Evolutionary conservation across 35 echinoderm and acorn worm genomes (phyloP), one percentile per base, ranked within the genome.

Genomic region (Chiridota heheva): DNA sequence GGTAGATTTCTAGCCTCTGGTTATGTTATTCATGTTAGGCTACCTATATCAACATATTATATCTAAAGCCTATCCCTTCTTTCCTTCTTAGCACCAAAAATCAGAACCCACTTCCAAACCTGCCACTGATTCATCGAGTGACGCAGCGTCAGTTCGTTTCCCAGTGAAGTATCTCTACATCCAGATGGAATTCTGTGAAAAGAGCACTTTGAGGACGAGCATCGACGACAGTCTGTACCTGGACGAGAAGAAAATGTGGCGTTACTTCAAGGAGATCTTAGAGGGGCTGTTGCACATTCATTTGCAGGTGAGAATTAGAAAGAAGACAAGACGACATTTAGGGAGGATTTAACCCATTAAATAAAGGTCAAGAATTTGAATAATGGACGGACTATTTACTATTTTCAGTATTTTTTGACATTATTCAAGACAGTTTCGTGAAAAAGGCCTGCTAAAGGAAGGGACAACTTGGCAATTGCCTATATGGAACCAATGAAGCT

Each of bases 131-230:
- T 55, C 63, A 1, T 42, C 37, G 26, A 30, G n/a, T 12, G 77
- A 67, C 44, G 47, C 30, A 1, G 61, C 56, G 26, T n/a, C 76
- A 18, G 36, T 42, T 70, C 67, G 36, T 48, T 64, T 42, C 0
- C 72, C 82, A 10, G 47, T 44, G 0, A 77, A 90, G 69, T 92
- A 92, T 58, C 81, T 98, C 20, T 98, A 92, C 60, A 98, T 98
- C 62, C 95, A 98, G 66, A 98, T 98, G 95, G 95, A 98, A 55
- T 98, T 91, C 74, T 98, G 95, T 86, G 95, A 98, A 73, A 92
- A 91, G 81, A 91, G 95, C 36, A 98, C 95, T 13, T 60, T 98
- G 36, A 84, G 95, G 39, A 88, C 79, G 0, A 82, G 58, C 56
- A 98, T 98, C 75, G 89, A 91, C 69, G 40, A 83, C 31, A 81